phyloP scores from a whole-genome alignment of 2,888 invertebrate genomes.

The Leuctra nigra region DNA sequence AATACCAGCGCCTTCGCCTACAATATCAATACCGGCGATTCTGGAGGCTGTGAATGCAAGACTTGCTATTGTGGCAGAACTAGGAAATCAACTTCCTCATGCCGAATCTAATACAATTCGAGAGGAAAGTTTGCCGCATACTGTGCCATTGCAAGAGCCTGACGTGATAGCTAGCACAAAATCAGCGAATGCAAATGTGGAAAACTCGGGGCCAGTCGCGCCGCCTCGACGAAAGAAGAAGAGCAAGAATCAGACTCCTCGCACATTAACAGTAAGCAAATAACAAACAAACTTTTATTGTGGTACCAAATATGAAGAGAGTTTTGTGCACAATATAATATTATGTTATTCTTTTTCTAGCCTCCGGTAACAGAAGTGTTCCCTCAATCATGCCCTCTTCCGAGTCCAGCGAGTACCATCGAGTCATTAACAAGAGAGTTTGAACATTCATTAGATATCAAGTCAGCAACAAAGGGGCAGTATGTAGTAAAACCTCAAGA shows the following conservation, averaged over 20 bases:
- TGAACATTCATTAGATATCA: slow-evolving; percentile 69
- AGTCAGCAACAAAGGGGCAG: slow-evolving; percentile 55
- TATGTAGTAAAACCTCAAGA: slow-evolving; percentile 60
- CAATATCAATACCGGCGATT: not conserved
- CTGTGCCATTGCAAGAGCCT: slow-evolving; percentile 64
- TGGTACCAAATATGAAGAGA: no score
- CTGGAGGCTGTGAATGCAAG: not conserved
- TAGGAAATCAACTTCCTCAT: not conserved
- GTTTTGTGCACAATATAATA: no score
- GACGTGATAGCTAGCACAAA: slow-evolving; percentile 93
- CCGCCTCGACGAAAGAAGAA: slow-evolving; percentile 77
- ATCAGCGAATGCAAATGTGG: slow-evolving; percentile 39
- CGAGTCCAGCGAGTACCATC: slow-evolving; percentile 71
- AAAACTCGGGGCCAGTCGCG: slow-evolving; percentile 50
- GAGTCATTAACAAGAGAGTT: slow-evolving; percentile 74
- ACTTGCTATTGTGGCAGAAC: not conserved
- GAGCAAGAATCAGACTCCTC: slow-evolving; percentile 42
- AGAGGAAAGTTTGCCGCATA: not conserved
- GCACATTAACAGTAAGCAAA: slow-evolving; percentile 36
- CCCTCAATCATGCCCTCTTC: slow-evolving; percentile 47
- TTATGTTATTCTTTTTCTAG: slow-evolving; percentile 36
- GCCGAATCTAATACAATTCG: not conserved
- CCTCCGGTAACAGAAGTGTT: slow-evolving; percentile 38
- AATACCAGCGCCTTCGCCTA: not conserved
- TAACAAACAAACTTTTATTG: not conserved